Percentiles rank a stretch among this genome's conserved stretches.
phyloP scores from a whole-genome alignment of 2,888 invertebrate genomes.

The Keiferia lycopersicella region DNA sequence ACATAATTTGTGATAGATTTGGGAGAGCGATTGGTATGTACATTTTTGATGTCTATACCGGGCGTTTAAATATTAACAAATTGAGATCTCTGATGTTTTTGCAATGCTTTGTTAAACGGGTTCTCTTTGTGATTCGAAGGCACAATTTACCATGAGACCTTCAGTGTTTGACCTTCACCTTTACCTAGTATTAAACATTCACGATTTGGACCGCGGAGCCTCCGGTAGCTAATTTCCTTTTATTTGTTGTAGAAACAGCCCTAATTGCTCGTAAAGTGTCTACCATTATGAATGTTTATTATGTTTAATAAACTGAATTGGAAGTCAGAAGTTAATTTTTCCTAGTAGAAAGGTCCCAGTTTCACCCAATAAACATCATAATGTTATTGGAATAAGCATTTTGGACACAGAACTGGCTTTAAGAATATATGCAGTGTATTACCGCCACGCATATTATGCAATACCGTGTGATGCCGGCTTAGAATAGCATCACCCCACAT shows the following conservation, averaged over 20 bases:
- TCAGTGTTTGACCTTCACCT: constrained; percentile 10
- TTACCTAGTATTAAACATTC: constrained; percentile 7
- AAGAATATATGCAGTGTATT: no score
- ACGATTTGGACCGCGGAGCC: constrained; percentile 12
- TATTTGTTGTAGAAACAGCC: constrained; percentile 14
- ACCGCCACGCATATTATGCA: no score
- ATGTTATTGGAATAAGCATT: no score
- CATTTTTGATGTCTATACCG: no score
- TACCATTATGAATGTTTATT: not conserved
- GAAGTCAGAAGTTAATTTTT: not conserved
- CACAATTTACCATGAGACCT: constrained; percentile 4
- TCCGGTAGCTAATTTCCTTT: constrained; percentile 10
- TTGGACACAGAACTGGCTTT: no score
- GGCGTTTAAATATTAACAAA: no score
- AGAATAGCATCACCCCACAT: no score
- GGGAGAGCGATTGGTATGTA: no score
- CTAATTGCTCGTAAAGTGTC: constrained; percentile 7
- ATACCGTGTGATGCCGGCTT: no score
- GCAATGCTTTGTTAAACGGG: not conserved
- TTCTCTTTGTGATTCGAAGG: not conserved
- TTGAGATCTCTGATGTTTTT: not conserved
- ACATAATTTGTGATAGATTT: no score
- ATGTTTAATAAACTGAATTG: constrained; percentile 6
- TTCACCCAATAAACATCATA: no score
- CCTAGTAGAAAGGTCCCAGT: not conserved